Evolutionary conservation across 2,888 invertebrate species (phyloP), one percentile per base, ranked within the genome.

Genomic region (Drosophila multiciliata): DNA sequence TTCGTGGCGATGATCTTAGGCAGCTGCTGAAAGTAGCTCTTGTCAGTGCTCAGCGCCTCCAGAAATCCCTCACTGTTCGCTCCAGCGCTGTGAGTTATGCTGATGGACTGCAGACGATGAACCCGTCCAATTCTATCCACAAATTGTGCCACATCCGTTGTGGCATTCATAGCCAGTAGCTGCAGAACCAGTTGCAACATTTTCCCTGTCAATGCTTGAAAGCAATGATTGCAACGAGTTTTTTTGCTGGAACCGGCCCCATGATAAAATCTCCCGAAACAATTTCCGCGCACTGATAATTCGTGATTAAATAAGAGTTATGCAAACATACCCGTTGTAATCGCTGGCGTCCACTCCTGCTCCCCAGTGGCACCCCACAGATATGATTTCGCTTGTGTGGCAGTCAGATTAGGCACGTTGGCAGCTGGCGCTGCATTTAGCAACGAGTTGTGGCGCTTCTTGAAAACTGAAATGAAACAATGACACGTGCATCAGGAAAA

Each of bases 301-400:
- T 71, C 66, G 42, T 52, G 15, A 38, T 20, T 36, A 62, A 35
- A 40, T 26, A 38, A 49, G 57, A 69, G 58, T 54, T 58, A n/a
- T 42, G 60, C 61, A 62, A 75, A 74, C 69, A 81, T 83, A 91
- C 98, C 98, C 94, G 98, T 99, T 4, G 98, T 98, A 69, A 98
- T 94, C 35, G 98, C 98, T 0, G 98, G 98, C 3, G 98, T 98
- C 99, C 99, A 99, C 92, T 98, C 98, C 92, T 99, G 98, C 92
- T 99, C 98, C 42, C 98, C 98, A 0, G 98, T 98, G 5, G 98
- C 98, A 32, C 98, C 98, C 98, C 98, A 98, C 54, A 98, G 94
- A 38, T 96, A 94, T 0, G 92, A 93, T 70, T 93, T 93, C 0
- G 93, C 90, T 52, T 93, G 93, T 20, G 92, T 88, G 33, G 91